Percentiles rank a stretch among this genome's conserved stretches.
Evolutionary conservation across 2,888 invertebrate genomes (phyloP).

Genomic region (Malthinus flaveolus): DNA sequence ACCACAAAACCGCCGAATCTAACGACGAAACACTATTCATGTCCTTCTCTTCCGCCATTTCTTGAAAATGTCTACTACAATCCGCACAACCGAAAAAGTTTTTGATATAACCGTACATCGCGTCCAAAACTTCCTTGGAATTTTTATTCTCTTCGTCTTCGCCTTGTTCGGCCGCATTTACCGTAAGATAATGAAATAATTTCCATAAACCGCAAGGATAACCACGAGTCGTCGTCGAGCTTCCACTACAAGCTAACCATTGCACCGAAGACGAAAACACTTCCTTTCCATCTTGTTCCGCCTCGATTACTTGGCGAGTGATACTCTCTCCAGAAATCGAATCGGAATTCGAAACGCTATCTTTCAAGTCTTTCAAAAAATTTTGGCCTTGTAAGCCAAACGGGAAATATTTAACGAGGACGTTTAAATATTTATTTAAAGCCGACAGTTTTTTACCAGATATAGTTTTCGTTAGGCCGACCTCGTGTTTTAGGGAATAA

Average conservation of each 20-base stretch:
- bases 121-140: slow-evolving; percentile 73
- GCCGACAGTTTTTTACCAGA: slow-evolving; percentile 72
- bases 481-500: slow-evolving; percentile 82
- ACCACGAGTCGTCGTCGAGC: slow-evolving; percentile 73
- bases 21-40: slow-evolving; percentile 70
- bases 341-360: slow-evolving; percentile 57
- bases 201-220: slow-evolving; percentile 96
- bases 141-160: slow-evolving; percentile 51
- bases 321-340: slow-evolving; percentile 65
- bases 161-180: slow-evolving; percentile 64
- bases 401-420: slow-evolving; percentile 80
- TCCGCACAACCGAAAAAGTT: slow-evolving; percentile 93
- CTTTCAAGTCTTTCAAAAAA: slow-evolving; percentile 65
- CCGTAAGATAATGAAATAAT: slow-evolving; percentile 89
- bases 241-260: slow-evolving; percentile 86
- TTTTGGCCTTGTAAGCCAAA: slow-evolving; percentile 67
- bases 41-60: slow-evolving; percentile 76
- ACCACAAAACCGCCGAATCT: slow-evolving; percentile 83
- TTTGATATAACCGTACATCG: slow-evolving; percentile 86
- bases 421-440: slow-evolving; percentile 71
- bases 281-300: slow-evolving; percentile 60
- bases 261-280: slow-evolving; percentile 59
- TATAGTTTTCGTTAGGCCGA: slow-evolving; percentile 71
- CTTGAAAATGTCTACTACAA: slow-evolving; percentile 86
- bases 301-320: slow-evolving; percentile 57